phyloP scores from a whole-genome alignment of 2,113 vertebrate species.

The Osmerus mordax region DNA sequence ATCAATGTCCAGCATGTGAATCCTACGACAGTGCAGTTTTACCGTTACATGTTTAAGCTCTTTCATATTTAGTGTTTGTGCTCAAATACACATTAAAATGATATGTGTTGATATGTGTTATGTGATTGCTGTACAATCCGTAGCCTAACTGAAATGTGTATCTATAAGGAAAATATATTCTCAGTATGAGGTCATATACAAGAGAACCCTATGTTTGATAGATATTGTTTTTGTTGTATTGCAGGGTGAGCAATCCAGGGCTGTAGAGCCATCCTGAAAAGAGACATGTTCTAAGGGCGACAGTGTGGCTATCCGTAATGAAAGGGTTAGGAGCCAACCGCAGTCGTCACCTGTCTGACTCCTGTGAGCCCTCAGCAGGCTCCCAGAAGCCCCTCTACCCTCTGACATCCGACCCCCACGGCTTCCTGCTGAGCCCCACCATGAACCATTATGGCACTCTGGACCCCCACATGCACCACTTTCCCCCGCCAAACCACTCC shows the following conservation, averaged over 20 bases:
- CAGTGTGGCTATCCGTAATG: constrained; percentile 74
- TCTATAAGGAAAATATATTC: too few relatives aligned
- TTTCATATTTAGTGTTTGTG: too few relatives aligned
- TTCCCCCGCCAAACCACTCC: constrained; percentile 68
- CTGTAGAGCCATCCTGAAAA: constrained; percentile 31
- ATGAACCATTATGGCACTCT: constrained; percentile 86
- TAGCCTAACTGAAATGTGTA: too few relatives aligned
- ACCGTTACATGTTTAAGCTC: too few relatives aligned
- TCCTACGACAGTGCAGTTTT: too few relatives aligned
- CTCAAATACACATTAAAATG: too few relatives aligned
- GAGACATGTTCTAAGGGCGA: constrained; percentile 55
- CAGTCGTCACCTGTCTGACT: constrained; percentile 90
- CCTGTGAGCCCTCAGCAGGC: constrained; percentile 79
- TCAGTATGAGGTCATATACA: too few relatives aligned
- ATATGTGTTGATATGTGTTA: too few relatives aligned
- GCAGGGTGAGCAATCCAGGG: constrained; percentile 50
- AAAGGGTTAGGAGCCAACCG: constrained; percentile 96
- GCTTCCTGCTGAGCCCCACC: constrained; percentile 85
- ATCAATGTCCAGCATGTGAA: too few relatives aligned
- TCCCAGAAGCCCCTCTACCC: constrained; percentile 83
- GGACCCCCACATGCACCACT: constrained; percentile 83
- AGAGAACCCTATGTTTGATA: background rate
- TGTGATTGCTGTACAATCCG: too few relatives aligned
- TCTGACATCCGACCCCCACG: constrained; percentile 69
- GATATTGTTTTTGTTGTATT: constrained; percentile 8